Base-by-base conservation (phyloP, 2,797 vertebrate species). In the Taeniopygia guttata region DNA sequence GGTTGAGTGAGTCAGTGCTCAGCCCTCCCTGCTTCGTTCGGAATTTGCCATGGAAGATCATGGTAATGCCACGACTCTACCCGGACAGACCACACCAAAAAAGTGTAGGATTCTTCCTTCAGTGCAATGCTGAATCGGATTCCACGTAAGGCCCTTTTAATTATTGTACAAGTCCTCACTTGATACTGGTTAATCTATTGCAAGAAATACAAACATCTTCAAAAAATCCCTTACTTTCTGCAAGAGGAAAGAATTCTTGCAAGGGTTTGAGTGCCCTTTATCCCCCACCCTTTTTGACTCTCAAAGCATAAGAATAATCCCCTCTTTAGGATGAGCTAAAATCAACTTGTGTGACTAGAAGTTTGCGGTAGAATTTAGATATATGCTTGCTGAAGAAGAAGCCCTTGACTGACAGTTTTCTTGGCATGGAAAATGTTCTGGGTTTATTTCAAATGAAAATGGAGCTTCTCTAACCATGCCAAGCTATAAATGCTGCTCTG, bases 11-110 rank as follows among this genome's bases (percentile, higher is more conserved):
- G 97, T 99, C 99, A 20, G 99, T 99, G 91, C 99, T 99, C 96
- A 99, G 99, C 97, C 99, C 99, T n/a, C 99, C 99, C 70, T 99
- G 99, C 98, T 99, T 99, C 73, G 99, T 99, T 58, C 98, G 99
- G 84, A 99, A 99, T 97, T 98, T 99, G 84, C 99, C 99, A 4
- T 99, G 99, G 99, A 99, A 99, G 98, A 99, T 99, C 92, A 99
- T 99, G 99, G 99, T 99, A 95, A 99, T 99, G 99, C 99, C 99
- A 5, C 98, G 99, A 46, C 99, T 99, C 97, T 99, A 99, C 96
- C 99, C 99, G 0, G 99, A 99, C 98, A 98, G 99, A 96, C 99
- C 99, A 38, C 99, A 99, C 98, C 99, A 99, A 97, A 99, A 99
- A 97, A 99, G 99, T 1, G 99, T 99, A 60, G 99, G 99, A 96